phyloP scores from a whole-genome alignment of 1,140 invertebrate species.

The Drosophila neocordata region DNA sequence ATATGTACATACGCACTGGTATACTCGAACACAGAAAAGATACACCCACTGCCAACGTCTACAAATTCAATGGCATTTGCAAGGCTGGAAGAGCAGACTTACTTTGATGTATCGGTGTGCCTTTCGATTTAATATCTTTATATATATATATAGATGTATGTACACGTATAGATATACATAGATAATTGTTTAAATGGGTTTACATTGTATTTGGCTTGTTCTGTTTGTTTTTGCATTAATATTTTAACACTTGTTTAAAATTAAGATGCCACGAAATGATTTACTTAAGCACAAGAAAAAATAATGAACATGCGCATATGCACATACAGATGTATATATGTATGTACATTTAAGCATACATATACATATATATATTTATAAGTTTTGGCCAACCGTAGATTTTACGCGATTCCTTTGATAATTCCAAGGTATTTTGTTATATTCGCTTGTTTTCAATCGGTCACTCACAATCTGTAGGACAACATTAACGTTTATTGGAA shows the following conservation, averaged over 20 bases:
- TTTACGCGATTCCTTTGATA: slow-evolving; percentile 3
- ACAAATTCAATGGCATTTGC: slow-evolving; percentile 3
- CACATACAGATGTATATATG: background rate
- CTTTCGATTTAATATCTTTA: background rate
- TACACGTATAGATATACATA: background rate
- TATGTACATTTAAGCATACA: background rate
- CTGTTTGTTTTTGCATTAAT: background rate
- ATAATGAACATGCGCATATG: slow-evolving; percentile 14
- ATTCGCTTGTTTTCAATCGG: background rate
- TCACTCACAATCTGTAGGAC: background rate
- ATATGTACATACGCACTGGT: background rate
- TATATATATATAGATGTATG: background rate
- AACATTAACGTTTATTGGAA: background rate
- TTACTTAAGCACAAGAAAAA: slow-evolving; percentile 15
- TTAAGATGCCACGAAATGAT: slow-evolving; percentile 9
- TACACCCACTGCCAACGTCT: slow-evolving; percentile 13
- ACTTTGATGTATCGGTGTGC: background rate
- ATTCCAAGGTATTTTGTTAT: background rate
- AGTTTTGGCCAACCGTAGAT: slow-evolving; percentile 1
- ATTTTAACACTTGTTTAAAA: slow-evolving; percentile 3
- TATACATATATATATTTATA: slow-evolving; percentile 5
- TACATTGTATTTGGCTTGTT: background rate
- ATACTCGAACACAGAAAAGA: background rate
- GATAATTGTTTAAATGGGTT: too few relatives aligned
- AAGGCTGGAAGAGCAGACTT: background rate